Conservation (phyloP, 2,113 vertebrate genomes). For the Lophotis ruficrista region DNA sequence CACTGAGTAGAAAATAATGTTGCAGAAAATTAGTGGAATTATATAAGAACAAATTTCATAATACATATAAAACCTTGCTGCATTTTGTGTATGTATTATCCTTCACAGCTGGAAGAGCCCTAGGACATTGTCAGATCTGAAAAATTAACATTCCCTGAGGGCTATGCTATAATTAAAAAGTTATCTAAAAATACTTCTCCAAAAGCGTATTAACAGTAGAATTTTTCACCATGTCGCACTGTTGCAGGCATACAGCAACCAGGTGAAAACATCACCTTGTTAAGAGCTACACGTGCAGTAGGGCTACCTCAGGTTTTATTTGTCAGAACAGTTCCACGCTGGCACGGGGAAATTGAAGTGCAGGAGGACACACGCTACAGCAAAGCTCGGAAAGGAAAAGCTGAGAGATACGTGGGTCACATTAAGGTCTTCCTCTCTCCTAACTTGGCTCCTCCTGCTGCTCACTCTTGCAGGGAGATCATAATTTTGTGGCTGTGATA, state of each 20-base stretch:
- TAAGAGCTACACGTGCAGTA: neutral
- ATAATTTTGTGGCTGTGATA: slow-evolving; percentile 57
- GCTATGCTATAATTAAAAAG: neutral
- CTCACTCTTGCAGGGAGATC: slow-evolving; percentile 48
- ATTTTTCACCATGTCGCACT: neutral
- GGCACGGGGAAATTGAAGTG: neutral
- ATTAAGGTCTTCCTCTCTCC: slow-evolving; percentile 16
- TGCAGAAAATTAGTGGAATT: neutral
- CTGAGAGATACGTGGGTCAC: neutral
- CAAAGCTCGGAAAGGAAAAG: slow-evolving; percentile 14
- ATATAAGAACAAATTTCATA: neutral
- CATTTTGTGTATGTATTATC: neutral
- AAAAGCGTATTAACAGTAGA: neutral
- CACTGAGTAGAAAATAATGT: neutral
- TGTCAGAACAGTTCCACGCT: neutral
- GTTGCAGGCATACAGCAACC: neutral
- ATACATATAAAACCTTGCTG: neutral
- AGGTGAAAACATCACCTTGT: neutral
- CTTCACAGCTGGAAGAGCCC: neutral
- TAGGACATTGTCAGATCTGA: neutral
- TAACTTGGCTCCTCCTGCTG: slow-evolving; percentile 16
- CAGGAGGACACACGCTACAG: neutral
- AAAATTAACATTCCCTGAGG: neutral
- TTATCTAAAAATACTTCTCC: neutral
- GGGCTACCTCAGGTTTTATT: neutral